Evolutionary conservation across 2,888 invertebrate genomes (phyloP).

Genomic region (Drosophila pseudotalamancana): DNA sequence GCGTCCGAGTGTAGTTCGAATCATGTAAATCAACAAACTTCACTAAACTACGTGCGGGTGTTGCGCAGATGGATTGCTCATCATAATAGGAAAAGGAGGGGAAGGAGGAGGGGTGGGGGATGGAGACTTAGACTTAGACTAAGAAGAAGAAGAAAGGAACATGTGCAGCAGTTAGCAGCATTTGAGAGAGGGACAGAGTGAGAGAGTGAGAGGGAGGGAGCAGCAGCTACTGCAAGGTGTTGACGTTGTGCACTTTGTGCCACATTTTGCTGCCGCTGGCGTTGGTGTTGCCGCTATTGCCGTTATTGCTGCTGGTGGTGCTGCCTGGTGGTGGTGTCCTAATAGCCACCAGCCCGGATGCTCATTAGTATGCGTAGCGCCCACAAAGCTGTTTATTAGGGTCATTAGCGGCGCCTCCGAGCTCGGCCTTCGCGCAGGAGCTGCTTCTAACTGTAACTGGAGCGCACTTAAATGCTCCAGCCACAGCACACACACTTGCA

Average conservation of each 20-base stretch:
- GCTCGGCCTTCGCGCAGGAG: constrained; percentile 30
- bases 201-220: not conserved
- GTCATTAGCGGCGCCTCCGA: constrained; percentile 73
- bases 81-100: constrained; percentile 36
- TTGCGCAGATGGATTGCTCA: constrained; percentile 76
- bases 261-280: constrained; percentile 45
- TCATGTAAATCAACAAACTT: constrained; percentile 74
- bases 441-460: constrained; percentile 22
- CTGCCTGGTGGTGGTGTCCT: too few relatives aligned
- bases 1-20: constrained; percentile 26
- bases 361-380: constrained; percentile 75
- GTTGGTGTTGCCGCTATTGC: constrained; percentile 15
- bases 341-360: constrained; percentile 35
- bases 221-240: constrained; percentile 64
- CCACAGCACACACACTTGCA: constrained; percentile 1
- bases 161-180: too few relatives aligned
- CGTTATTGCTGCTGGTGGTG: constrained; percentile 10
- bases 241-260: constrained; percentile 71
- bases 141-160: not conserved
- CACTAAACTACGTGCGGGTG: constrained; percentile 78
- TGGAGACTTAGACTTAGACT: constrained; percentile 14
- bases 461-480: constrained; percentile 14
- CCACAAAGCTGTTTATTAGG: constrained; percentile 77
- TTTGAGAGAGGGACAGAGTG: not conserved
- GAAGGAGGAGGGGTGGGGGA: not conserved